Base-by-base conservation (phyloP, 37 sponge, comb jelly and placozoan species). In the Diacarnus erythraeanus region DNA sequence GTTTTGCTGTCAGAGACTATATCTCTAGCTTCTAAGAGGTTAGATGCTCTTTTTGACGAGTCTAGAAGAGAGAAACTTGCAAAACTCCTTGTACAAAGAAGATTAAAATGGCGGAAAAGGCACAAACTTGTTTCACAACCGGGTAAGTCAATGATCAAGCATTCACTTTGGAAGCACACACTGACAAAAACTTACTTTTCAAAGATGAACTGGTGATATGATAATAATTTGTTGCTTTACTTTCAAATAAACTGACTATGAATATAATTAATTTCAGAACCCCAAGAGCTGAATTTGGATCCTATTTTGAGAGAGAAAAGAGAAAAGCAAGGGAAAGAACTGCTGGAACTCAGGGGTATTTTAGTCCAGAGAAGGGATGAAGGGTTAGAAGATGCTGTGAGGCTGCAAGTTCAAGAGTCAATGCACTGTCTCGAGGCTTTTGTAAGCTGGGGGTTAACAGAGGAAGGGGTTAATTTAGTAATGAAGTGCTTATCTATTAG, bases 101-200 rank as follows among this genome's bases (percentile, higher is more conserved):
- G 43, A 31, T 40, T 27, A 35, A 81, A 81, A 58, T 81, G 72
- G 72, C 57, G 72, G 27, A 71, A 59, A 54, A 71, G 63, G 57
- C 72, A 81, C 8, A 58, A 58, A 10, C 44, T 38, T 21, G 12
- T 69, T 4, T 27, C 40, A 37, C 29, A 20, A 33, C 69, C 69
- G 31, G 68, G 67, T 78, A 43, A 44, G 47, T n/a, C n/a, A n/a
- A n/a, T n/a, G n/a, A n/a, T n/a, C n/a, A n/a, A n/a, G n/a, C n/a
- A n/a, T n/a, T n/a, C n/a, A n/a, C n/a, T n/a, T n/a, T n/a, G 20
- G 64, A 8, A 61, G 21, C 20, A 18, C 69, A 69, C 20, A 69
- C 21, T 63, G 26, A 20, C 64, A 63, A n/a, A 6, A 63, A 15
- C 5, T n/a, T 6, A 63, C 64, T 23, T n/a, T n/a, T n/a, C n/a